Evolutionary conservation across 1,140 invertebrate species (phyloP).

Genomic region (Apis laboriosa): DNA sequence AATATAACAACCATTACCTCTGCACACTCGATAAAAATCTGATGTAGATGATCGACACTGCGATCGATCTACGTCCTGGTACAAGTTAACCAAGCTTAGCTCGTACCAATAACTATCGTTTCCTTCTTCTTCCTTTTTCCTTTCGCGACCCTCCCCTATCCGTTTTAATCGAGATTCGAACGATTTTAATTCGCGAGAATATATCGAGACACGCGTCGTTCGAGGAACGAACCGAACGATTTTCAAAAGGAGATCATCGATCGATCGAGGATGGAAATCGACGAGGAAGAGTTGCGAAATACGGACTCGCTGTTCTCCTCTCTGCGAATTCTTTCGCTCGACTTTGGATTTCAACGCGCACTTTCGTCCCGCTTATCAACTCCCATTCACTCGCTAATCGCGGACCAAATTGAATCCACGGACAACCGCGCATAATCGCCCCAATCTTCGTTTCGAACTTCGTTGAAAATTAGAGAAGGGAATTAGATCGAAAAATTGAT

Average conservation of each 20-base stretch:
- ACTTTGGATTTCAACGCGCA: background rate
- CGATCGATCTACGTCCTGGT: background rate
- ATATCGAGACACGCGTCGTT: too few species aligned
- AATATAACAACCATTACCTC: background rate
- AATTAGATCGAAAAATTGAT: background rate
- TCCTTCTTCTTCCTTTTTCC: too few species aligned
- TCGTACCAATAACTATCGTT: background rate
- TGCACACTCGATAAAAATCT: background rate
- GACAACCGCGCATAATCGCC: conserved; percentile 1
- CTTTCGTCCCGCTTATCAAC: background rate
- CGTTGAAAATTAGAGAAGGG: background rate
- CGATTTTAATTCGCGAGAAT: conserved; percentile 8
- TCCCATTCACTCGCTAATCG: conserved; percentile 15
- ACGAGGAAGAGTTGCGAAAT: too few species aligned
- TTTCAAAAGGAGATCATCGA: background rate
- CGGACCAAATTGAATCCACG: conserved; percentile 10
- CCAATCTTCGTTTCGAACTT: background rate
- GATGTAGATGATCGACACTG: background rate
- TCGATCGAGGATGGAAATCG: too few species aligned
- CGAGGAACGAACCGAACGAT: background rate
- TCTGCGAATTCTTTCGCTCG: too few species aligned
- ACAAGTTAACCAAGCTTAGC: background rate
- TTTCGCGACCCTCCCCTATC: background rate
- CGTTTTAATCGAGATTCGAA: conserved; percentile 9
- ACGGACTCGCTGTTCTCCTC: too few species aligned